These are phyloP conservation scores for Polyommatus icarus DNA, from an alignment of 2,888 invertebrate species.

Conservation along the genomic window DNA sequence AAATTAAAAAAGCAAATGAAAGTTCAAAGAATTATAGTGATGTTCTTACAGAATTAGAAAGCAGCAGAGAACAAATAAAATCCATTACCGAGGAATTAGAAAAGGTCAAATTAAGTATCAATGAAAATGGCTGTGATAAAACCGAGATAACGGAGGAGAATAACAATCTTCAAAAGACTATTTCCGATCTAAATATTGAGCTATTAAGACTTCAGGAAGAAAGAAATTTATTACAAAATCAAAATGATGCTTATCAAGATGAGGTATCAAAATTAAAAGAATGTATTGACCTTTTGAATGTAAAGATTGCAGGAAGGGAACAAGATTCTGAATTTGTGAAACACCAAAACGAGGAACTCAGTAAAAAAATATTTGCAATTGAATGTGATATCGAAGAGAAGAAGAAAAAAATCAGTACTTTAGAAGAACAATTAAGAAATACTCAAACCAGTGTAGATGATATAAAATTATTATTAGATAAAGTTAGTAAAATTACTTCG, in stretches of 20 bases:
- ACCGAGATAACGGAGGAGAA: slow-evolving; percentile 51
- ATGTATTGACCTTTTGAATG: slow-evolving; percentile 45
- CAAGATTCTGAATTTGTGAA: slow-evolving; percentile 45
- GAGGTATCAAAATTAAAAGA: slow-evolving; percentile 47
- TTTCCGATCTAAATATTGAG: slow-evolving; percentile 48
- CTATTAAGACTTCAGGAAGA: slow-evolving; percentile 38
- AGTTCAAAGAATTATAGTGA: slow-evolving; percentile 27
- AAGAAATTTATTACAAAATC: slow-evolving; percentile 43
- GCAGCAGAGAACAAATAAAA: slow-evolving; percentile 50
- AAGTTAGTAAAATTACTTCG: slow-evolving; percentile 49
- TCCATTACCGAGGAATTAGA: slow-evolving; percentile 47
- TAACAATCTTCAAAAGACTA: slow-evolving; percentile 41
- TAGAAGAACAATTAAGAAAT: slow-evolving; percentile 46
- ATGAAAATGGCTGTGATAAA: slow-evolving; percentile 48
- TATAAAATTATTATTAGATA: slow-evolving; percentile 48
- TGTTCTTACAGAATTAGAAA: slow-evolving; percentile 46
- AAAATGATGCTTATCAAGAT: slow-evolving; percentile 38
- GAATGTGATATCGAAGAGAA: slow-evolving; percentile 50
- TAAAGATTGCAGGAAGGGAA: slow-evolving; percentile 45
- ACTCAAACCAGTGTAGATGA: slow-evolving; percentile 48
- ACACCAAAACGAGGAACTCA: slow-evolving; percentile 45
- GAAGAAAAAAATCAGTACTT: slow-evolving; percentile 47
- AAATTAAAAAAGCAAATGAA: slow-evolving; percentile 49
- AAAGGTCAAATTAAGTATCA: slow-evolving; percentile 46
- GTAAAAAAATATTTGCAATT: slow-evolving; percentile 45